A percentile compares a stretch with the other conserved stretches of the same genome.
Conservation (phyloP, 2,113 vertebrate genomes). For the Pelecanus crispus region DNA sequence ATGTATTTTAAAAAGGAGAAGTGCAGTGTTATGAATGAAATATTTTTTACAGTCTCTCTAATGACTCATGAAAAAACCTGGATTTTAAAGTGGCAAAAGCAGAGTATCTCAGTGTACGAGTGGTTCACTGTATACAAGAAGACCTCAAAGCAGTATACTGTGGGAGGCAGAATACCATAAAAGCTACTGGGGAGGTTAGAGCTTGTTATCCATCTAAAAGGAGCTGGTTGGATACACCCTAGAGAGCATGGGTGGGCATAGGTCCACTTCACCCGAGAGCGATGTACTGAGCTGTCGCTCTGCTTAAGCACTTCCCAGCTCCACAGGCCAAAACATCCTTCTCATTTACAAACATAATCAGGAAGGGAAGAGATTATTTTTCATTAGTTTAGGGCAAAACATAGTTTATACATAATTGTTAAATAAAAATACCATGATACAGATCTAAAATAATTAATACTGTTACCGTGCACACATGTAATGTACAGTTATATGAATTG, state of each 20-base stretch:
- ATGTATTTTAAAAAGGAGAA: background rate
- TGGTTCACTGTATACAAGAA: rapidly evolving
- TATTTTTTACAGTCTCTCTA: background rate
- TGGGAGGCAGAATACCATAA: background rate
- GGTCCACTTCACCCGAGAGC: background rate
- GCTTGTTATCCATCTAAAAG: background rate
- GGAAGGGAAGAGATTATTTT: background rate
- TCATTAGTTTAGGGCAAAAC: background rate
- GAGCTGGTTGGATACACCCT: background rate
- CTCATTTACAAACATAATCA: background rate
- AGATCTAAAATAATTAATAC: background rate
- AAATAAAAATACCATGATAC: background rate
- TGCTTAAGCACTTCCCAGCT: background rate
- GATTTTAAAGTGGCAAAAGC: background rate
- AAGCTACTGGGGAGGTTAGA: background rate
- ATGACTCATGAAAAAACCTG: background rate
- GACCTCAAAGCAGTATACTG: background rate
- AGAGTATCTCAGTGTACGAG: background rate
- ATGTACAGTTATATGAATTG: background rate
- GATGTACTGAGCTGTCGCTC: background rate
- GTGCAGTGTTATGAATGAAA: background rate
- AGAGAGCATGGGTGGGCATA: background rate
- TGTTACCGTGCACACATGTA: background rate
- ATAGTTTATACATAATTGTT: background rate
- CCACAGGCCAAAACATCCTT: background rate